phyloP scores from a whole-genome alignment of 2,888 invertebrate genomes.

The Pristionchus mayeri region DNA sequence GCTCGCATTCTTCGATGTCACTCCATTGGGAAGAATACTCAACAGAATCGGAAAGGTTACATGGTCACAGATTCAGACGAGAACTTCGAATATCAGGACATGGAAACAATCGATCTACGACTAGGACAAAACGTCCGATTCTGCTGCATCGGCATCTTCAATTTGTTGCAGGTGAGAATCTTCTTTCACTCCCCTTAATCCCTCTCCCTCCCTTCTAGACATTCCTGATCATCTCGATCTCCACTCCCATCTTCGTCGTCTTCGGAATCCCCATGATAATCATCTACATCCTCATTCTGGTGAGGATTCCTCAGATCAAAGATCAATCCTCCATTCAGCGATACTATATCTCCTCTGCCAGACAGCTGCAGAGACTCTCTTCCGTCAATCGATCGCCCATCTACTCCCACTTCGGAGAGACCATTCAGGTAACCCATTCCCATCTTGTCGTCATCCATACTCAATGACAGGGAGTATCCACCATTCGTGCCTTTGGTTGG shows the following conservation, averaged over 20 bases:
- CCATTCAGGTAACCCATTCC: conserved; percentile 72
- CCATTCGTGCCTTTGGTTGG: conserved; percentile 73
- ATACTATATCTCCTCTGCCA: conserved; percentile 93
- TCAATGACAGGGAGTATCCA: conserved; percentile 67
- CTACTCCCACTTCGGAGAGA: conserved; percentile 75
- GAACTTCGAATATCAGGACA: conserved; percentile 3
- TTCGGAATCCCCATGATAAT: conserved; percentile 73
- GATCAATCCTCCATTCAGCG: conserved; percentile 80
- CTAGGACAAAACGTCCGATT: conserved; percentile 71
- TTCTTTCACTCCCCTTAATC: too few relatives aligned
- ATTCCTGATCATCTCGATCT: conserved; percentile 70
- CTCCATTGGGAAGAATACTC: conserved; percentile 73
- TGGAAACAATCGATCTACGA: conserved; percentile 73
- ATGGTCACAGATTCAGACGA: too few relatives aligned
- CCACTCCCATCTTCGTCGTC: conserved; percentile 71
- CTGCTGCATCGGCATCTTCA: conserved; percentile 61
- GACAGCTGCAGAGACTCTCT: conserved; percentile 82
- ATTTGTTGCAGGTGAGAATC: conserved; percentile 57
- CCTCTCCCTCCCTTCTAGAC: too few relatives aligned
- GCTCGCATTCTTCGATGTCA: conserved; percentile 73
- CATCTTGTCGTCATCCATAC: too few relatives aligned
- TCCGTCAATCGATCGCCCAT: conserved; percentile 75
- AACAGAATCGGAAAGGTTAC: conserved; percentile 70
- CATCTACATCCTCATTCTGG: conserved; percentile 70
- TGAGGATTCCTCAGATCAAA: conserved; percentile 46